Conservation (phyloP, 2,797 vertebrate species). For the Aldrovandia affinis region DNA sequence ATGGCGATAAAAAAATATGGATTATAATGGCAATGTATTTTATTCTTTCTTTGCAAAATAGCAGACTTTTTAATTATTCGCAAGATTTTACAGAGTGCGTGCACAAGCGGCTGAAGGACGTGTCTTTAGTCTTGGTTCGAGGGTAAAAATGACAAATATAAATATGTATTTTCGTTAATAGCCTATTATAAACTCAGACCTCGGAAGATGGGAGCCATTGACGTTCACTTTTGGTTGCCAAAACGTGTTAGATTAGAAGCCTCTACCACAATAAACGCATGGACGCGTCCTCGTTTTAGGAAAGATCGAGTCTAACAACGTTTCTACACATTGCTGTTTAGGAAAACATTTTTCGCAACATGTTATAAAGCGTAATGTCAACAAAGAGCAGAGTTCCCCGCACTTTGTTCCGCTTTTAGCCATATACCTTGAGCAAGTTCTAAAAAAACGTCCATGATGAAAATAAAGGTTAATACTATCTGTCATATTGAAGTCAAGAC, state of each 20-base stretch:
- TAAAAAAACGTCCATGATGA: background rate
- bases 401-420: background rate
- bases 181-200: background rate
- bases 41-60: background rate
- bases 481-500: background rate
- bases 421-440: background rate
- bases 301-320: background rate
- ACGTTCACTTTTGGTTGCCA: background rate
- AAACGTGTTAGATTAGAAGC: background rate
- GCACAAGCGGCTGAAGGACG: background rate
- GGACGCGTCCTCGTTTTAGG: background rate
- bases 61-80: background rate
- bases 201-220: background rate
- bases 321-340: background rate
- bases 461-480: background rate
- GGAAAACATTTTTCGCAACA: background rate
- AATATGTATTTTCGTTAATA: background rate
- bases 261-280: background rate
- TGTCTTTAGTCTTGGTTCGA: background rate
- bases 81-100: background rate
- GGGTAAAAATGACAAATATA: background rate
- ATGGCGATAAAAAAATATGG: too few species aligned
- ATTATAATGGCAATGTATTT: background rate
- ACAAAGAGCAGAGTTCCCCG: background rate
- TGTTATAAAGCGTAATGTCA: background rate